These are phyloP conservation scores for Eubasilissa regina DNA, from an alignment of 1,140 invertebrate genomes.

Conservation along the genomic window DNA sequence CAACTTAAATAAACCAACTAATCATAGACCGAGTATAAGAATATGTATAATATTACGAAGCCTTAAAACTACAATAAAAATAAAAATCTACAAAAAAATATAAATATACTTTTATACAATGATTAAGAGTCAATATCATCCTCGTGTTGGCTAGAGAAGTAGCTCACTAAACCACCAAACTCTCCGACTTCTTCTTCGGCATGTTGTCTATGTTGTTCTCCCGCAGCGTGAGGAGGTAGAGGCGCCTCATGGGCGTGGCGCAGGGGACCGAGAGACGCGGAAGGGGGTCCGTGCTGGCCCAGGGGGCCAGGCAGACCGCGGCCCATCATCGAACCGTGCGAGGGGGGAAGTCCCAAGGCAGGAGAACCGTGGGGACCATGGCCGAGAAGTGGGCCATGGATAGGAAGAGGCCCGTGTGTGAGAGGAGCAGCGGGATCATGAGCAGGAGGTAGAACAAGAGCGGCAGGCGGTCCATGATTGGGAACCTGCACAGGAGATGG, in stretches of 20 bases:
- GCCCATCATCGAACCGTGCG: not conserved
- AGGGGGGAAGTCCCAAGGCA: not conserved
- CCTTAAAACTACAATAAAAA: slow-evolving; percentile 40
- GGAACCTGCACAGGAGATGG: not conserved
- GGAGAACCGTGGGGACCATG: not conserved
- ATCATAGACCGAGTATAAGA: slow-evolving; percentile 36
- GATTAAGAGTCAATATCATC: slow-evolving; percentile 79
- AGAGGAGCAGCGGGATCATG: slow-evolving; percentile 61
- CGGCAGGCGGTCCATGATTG: not conserved
- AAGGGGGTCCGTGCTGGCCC: not conserved
- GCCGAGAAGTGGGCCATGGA: not conserved
- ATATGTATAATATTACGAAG: slow-evolving; percentile 42
- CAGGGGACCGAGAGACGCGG: slow-evolving; percentile 62
- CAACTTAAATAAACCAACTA: slow-evolving; percentile 5
- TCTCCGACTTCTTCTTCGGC: slow-evolving; percentile 78
- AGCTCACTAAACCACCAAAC: slow-evolving; percentile 89
- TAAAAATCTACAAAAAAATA: slow-evolving; percentile 52
- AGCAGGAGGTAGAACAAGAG: slow-evolving; percentile 9
- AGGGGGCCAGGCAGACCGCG: slow-evolving; percentile 12
- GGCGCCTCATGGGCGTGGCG: slow-evolving; percentile 51
- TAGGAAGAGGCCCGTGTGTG: not conserved
- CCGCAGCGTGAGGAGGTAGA: slow-evolving; percentile 40
- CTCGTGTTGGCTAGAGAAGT: slow-evolving; percentile 88
- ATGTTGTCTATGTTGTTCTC: slow-evolving; percentile 45
- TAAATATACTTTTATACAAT: slow-evolving; percentile 59